Percentiles rank a stretch among this genome's conserved stretches.
These are phyloP conservation scores for Pseudanteris insignis DNA, from an alignment of 2,888 invertebrate genomes.

Conservation along the genomic window DNA sequence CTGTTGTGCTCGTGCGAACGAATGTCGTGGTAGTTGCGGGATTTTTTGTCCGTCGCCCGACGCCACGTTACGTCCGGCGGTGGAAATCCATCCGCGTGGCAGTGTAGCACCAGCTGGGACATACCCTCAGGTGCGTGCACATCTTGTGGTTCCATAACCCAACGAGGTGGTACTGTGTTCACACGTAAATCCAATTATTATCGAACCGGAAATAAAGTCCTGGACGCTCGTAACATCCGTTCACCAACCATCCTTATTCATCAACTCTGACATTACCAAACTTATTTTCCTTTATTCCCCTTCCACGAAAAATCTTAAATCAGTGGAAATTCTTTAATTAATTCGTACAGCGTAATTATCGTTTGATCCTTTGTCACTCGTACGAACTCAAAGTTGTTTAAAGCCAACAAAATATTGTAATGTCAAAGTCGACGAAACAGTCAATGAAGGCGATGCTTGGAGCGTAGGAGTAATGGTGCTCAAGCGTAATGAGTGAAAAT, in stretches of 20 bases:
- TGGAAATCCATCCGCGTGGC: conserved; percentile 92
- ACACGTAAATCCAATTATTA: conserved; percentile 12
- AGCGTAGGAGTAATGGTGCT: no score
- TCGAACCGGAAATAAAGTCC: background rate
- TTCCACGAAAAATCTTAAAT: no score
- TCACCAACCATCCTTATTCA: conserved; percentile 16
- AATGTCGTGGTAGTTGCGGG: conserved; percentile 63
- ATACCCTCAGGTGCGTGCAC: conserved; percentile 69
- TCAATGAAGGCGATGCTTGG: no score
- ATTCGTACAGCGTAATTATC: no score
- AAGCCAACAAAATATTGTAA: no score
- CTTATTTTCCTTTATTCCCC: no score
- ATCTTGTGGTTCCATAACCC: conserved; percentile 88
- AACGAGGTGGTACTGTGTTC: conserved; percentile 84
- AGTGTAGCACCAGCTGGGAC: conserved; percentile 74
- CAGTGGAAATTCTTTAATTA: no score
- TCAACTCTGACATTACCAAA: no score
- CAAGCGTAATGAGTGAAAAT: conserved; percentile 39
- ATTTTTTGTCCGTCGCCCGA: conserved; percentile 78
- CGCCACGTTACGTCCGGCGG: conserved; percentile 89
- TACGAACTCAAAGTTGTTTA: no score
- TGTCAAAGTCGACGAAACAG: no score
- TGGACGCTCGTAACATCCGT: conserved; percentile 31
- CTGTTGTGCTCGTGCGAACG: conserved; percentile 60
- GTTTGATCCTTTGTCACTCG: no score